A percentile compares a stretch with the other conserved stretches of the same genome.
Conservation (phyloP, 2,113 vertebrate species). For the Tychaedon coryphoeus region DNA sequence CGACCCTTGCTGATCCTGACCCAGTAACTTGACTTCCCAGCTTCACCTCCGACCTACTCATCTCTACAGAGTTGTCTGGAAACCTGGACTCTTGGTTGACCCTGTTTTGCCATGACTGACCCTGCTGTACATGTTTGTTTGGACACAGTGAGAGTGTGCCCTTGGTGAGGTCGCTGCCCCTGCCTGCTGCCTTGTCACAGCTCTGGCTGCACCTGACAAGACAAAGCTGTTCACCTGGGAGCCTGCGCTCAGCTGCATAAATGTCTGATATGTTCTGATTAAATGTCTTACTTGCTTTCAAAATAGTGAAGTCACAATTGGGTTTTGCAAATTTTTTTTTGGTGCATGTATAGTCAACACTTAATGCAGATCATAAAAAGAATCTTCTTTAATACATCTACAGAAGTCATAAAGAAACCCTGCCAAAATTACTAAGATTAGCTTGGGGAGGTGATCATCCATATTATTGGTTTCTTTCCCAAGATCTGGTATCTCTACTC, state of each 20-base stretch:
- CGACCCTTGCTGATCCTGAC: not conserved
- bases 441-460: not conserved
- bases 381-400: not conserved
- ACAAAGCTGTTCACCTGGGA: not conserved
- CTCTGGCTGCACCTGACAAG: not conserved
- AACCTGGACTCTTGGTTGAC: not conserved
- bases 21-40: not conserved
- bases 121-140: not conserved
- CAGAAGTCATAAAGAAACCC: not conserved
- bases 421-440: not conserved
- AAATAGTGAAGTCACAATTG: not conserved
- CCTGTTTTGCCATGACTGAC: rapidly evolving
- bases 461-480: not conserved
- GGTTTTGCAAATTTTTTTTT: not conserved
- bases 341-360: not conserved
- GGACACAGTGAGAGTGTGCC: rapidly evolving
- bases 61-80: not conserved
- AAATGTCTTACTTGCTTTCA: not conserved
- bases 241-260: not conserved
- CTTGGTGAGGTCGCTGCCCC: rapidly evolving
- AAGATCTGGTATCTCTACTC: not conserved
- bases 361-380: not conserved
- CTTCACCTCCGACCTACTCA: rapidly evolving
- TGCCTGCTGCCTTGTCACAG: rapidly evolving
- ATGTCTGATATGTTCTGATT: not conserved